Base-by-base conservation (phyloP, 2,888 invertebrate genomes). In the Rhagonycha fulva region DNA sequence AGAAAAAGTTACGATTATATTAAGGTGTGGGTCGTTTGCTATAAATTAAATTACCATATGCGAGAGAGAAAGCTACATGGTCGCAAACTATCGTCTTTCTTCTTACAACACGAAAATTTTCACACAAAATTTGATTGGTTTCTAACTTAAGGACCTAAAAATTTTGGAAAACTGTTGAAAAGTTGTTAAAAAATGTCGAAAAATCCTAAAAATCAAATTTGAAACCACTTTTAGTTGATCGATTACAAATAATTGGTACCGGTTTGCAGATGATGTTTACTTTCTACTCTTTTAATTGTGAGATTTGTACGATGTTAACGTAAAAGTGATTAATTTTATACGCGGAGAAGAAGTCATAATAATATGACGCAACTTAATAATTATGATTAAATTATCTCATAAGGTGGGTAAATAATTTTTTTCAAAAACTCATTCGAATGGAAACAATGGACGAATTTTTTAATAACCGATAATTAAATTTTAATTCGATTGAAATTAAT, bases 1-100 rank as follows among this genome's bases (percentile, higher is more conserved):
- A 83, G 83, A 84, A 81, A 82, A 83, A 79, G 80, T 76, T 76
- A 82, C 82, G 84, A 66, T 24, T 23, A 66, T 66, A 26, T 19
- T 66, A 66, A 66, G 19, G 63, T 24, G 63, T 66, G 63, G n/a
- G 9, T 24, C n/a, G 12, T 24, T 23, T 24, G 12, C 14, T 24
- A n/a, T 66, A 12, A n/a, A 23, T 66, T 14, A 11, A 62, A 4
- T n/a, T 63, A 63, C 24, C 12, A n/a, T 2, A 47, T 24, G 28
- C 63, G 68, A 74, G 26, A 76, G 76, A 76, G 76, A 76, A 76
- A 76, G 74, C 76, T 61, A 68, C 61, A 19, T 28, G 71, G 62
- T 71, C 7, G 14, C 19, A 4, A 23, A 24, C 7, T 63, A 19
- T 9, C 32, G 47, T 71, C 62, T 71, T 62, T 71, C 32, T 71